phyloP scores from a whole-genome alignment of 2,797 vertebrate genomes.

The Trachurus trachurus region DNA sequence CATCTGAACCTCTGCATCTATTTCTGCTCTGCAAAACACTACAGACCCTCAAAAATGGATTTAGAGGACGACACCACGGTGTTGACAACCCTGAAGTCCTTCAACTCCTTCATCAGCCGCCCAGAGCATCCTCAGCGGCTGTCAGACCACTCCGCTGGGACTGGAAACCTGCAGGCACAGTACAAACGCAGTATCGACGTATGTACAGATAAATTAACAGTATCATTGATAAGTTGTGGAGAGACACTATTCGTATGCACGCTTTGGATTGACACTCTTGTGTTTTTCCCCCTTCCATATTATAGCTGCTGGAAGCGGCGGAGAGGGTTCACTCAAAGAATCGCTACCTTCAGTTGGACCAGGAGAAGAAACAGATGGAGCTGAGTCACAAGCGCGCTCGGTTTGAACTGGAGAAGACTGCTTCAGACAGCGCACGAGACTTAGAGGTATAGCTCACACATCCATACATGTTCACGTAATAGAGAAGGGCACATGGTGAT shows the following conservation, averaged over 20 bases:
- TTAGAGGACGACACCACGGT: slow-evolving; percentile 94
- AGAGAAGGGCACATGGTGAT: background rate
- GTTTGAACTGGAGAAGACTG: slow-evolving; percentile 93
- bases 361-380: slow-evolving; percentile 98
- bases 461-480: no score
- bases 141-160: slow-evolving; percentile 56
- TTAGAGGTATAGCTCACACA: slow-evolving; percentile 86
- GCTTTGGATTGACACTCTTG: slow-evolving; percentile 1
- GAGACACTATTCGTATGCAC: background rate
- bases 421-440: slow-evolving; percentile 88
- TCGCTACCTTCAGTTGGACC: slow-evolving; percentile 90
- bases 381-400: slow-evolving; percentile 96
- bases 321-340: slow-evolving; percentile 90
- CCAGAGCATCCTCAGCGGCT: slow-evolving; percentile 79
- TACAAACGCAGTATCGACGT: slow-evolving; percentile 94
- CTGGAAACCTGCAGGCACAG: slow-evolving; percentile 86
- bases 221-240: background rate
- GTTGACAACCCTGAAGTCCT: slow-evolving; percentile 91
- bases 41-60: slow-evolving; percentile 85
- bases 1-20: background rate
- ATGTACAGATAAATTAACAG: background rate
- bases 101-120: slow-evolving; percentile 92
- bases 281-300: slow-evolving; percentile 5
- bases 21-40: background rate
- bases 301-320: slow-evolving; percentile 92